Base-by-base conservation (phyloP, 2,888 invertebrate species). In the Ferrisia virgata region DNA sequence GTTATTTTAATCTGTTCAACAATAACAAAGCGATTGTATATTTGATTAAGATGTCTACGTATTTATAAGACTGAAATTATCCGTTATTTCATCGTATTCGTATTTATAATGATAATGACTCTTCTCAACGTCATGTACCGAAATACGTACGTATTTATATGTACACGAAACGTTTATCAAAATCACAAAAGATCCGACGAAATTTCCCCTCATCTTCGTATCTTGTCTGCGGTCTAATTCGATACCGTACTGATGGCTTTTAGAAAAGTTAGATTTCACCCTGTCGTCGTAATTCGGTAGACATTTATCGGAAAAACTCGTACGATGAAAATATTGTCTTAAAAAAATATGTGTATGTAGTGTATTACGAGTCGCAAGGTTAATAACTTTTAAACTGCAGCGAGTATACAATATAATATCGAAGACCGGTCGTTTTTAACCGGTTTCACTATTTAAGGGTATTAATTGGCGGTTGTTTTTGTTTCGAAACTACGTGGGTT, bases 401-500 rank as follows among this genome's bases (percentile, higher is more conserved):
- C n/a, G n/a, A n/a, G n/a, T n/a, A n/a, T n/a, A n/a, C n/a, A n/a
- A n/a, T n/a, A n/a, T n/a, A n/a, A n/a, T n/a, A 76, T 76, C 36
- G 72, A 36, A 76, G 72, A 76, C 72, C 72, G 72, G 72, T 76
- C 72, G 72, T 76, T 76, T 76, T 76, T 76, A 76, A 76, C 72
- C 72, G 72, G 72, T 76, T 76, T 76, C 72, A 76, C 72, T 76
- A 76, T 76, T 76, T 76, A 76, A 76, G 72, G 72, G 72, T 76
- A 76, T 76, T 76, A 76, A 76, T 76, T 76, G 72, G 72, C 72
- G 72, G 72, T 76, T 76, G 36, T 76, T 76, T 76, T 76, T 36
- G 36, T 76, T 76, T 76, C 18, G 8, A 76, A 76, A 22, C 33
- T 33, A 76, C 72, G 72, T 76, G 36, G 72, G 72, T 76, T 76